Conservation (phyloP, 2,113 vertebrate genomes). For the Tachycineta bicolor region DNA sequence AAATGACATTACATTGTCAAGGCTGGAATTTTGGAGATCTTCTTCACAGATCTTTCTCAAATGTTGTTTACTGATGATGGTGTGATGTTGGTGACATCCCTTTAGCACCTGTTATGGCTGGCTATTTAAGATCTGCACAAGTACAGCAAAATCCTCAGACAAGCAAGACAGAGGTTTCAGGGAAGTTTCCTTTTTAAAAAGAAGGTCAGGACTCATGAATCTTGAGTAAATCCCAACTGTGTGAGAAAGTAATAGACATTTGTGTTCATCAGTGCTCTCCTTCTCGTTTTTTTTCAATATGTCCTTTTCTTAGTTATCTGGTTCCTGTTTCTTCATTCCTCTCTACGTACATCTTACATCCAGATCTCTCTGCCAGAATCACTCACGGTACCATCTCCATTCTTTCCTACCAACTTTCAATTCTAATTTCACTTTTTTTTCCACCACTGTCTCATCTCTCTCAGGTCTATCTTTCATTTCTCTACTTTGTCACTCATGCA, state of each 20-base stretch:
- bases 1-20: neutral
- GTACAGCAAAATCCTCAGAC: neutral
- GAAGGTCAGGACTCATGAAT: neutral
- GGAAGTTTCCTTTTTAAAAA: neutral
- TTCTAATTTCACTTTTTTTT: neutral
- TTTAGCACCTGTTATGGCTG: neutral
- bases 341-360: neutral
- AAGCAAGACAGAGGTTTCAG: neutral
- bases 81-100: neutral
- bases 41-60: neutral
- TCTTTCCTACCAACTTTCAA: neutral
- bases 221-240: neutral
- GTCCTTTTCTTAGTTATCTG: neutral
- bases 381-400: neutral
- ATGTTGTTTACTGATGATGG: neutral
- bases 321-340: neutral
- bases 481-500: neutral
- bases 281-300: neutral
- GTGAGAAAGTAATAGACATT: neutral
- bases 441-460: neutral
- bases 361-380: neutral
- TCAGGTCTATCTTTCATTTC: neutral
- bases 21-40: neutral
- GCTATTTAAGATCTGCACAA: neutral
- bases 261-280: neutral